Conservation (phyloP, 2,888 invertebrate genomes). For the Polyommatus iphigenia region DNA sequence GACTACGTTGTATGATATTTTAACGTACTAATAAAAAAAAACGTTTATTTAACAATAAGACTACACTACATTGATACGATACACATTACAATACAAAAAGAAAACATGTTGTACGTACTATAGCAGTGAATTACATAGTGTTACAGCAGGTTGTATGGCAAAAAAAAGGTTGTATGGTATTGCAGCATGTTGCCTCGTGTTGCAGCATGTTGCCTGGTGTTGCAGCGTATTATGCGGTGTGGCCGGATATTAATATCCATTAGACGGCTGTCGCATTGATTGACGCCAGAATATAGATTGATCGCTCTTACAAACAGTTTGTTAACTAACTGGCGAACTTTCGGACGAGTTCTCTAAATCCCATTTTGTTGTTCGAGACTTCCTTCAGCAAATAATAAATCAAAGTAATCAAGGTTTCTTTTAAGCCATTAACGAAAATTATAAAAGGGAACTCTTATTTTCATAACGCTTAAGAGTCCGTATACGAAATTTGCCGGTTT, state of each 20-base stretch:
- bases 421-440: background rate
- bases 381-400: background rate
- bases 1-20: too few species aligned
- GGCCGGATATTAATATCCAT: background rate
- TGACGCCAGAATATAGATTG: background rate
- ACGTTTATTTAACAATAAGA: too few species aligned
- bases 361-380: background rate
- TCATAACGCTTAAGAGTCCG: too few species aligned
- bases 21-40: too few species aligned
- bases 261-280: background rate
- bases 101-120: too few species aligned
- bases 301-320: background rate
- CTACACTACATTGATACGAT: too few species aligned
- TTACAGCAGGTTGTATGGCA: too few species aligned
- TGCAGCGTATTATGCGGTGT: background rate
- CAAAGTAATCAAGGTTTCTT: background rate
- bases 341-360: background rate
- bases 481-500: too few species aligned
- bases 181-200: too few species aligned
- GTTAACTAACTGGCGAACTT: slow-evolving; percentile 1
- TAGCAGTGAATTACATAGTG: background rate
- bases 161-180: too few species aligned
- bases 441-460: background rate
- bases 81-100: too few species aligned
- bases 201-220: background rate